phyloP scores from a whole-genome alignment of 2,113 vertebrate species.

The Ramphastos sulfuratus region DNA sequence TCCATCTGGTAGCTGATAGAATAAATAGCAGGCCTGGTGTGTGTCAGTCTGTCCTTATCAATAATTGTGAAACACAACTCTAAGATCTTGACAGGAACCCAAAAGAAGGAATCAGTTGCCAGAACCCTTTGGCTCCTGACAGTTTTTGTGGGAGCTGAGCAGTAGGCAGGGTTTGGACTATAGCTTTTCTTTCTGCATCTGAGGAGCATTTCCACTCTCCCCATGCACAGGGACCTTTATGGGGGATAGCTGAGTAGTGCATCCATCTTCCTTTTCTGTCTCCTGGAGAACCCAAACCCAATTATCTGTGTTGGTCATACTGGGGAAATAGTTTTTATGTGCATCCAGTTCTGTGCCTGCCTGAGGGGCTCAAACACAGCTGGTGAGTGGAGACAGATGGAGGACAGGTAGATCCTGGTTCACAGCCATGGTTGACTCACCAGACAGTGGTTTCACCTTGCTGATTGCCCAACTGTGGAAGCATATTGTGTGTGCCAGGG shows the following conservation, averaged over 20 bases:
- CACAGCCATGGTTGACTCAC: not conserved
- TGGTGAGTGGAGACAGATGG: slow-evolving; percentile 16
- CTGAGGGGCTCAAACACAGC: not conserved
- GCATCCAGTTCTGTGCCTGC: not conserved
- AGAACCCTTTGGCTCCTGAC: not conserved
- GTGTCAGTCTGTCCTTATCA: not conserved
- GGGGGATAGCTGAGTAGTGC: not conserved
- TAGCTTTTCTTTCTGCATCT: not conserved
- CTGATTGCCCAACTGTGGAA: not conserved
- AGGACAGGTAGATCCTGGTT: not conserved
- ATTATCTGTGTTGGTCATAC: not conserved
- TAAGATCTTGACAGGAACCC: not conserved
- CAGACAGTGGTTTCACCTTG: not conserved
- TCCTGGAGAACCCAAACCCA: not conserved
- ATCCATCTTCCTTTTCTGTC: not conserved
- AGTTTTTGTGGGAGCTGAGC: not conserved
- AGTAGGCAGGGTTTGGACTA: not conserved
- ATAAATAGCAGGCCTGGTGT: not conserved
- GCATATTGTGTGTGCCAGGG: not conserved
- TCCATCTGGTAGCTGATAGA: not conserved
- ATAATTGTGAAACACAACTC: not conserved
- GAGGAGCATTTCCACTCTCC: not conserved
- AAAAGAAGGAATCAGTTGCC: not conserved
- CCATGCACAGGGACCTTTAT: not conserved
- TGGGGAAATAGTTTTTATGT: not conserved